Percentiles rank a stretch among this genome's conserved stretches.
Conservation (phyloP, 1,140 invertebrate species). For the Acromyrmex echinatior region DNA sequence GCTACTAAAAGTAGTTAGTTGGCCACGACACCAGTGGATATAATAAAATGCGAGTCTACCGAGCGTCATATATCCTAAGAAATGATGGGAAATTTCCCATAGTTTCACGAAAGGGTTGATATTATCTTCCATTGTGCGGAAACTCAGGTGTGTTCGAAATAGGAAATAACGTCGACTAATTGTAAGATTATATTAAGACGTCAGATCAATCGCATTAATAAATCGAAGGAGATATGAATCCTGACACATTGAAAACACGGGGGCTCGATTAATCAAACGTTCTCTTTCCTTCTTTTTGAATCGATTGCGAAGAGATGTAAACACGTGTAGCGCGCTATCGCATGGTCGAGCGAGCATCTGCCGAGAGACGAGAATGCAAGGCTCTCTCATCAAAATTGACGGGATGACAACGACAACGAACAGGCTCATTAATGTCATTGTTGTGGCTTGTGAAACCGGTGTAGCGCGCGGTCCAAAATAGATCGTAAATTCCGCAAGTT, state of each 20-base stretch:
- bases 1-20: slow-evolving; percentile 11
- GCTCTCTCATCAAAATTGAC: slow-evolving; percentile 30
- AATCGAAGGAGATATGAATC: neutral
- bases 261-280: neutral
- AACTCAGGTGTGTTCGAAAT: slow-evolving; percentile 8
- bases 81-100: slow-evolving; percentile 50
- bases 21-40: slow-evolving; percentile 24
- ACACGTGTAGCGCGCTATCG: neutral
- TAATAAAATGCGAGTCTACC: slow-evolving; percentile 16
- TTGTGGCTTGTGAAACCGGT: neutral
- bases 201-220: neutral
- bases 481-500: slow-evolving; percentile 24
- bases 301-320: neutral
- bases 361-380: neutral
- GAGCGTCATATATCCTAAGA: neutral
- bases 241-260: neutral
- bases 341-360: neutral
- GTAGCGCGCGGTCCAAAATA: neutral
- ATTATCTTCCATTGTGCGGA: slow-evolving; percentile 29
- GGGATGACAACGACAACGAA: neutral
- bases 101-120: slow-evolving; percentile 25
- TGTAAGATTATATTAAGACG: slow-evolving; percentile 5
- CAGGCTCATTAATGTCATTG: slow-evolving; percentile 22
- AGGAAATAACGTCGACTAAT: slow-evolving; percentile 21
- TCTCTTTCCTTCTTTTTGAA: neutral